Percentiles rank a stretch among this genome's conserved stretches.
phyloP scores from a whole-genome alignment of 1,140 invertebrate genomes.

The Drosophila ercepeae region DNA sequence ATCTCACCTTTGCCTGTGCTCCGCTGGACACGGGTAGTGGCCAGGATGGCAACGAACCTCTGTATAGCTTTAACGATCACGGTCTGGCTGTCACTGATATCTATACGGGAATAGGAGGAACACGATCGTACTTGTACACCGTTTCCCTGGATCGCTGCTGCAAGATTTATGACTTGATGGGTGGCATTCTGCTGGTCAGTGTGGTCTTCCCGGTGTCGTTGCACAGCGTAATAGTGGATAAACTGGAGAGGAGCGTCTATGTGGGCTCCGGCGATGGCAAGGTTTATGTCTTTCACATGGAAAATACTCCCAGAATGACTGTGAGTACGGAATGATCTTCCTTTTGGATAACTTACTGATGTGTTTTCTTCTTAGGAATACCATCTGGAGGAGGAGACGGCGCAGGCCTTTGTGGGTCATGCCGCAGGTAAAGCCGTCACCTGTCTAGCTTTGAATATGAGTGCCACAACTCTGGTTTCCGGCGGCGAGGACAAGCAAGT shows the following conservation, averaged over 20 bases:
- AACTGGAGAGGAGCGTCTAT: constrained; percentile 89
- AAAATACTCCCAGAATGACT: constrained; percentile 86
- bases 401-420: constrained; percentile 88
- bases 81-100: constrained; percentile 91
- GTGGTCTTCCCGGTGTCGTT: constrained; percentile 90
- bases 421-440: constrained; percentile 86
- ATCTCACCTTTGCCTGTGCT: constrained; percentile 83
- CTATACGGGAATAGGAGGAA: constrained; percentile 87
- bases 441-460: constrained; percentile 88
- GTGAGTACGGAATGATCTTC: constrained; percentile 7
- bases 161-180: constrained; percentile 90
- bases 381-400: constrained; percentile 85
- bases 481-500: constrained; percentile 90
- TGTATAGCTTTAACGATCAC: constrained; percentile 90
- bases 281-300: constrained; percentile 88
- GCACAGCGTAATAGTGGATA: constrained; percentile 88
- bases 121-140: constrained; percentile 88
- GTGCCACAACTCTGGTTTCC: constrained; percentile 88
- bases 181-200: constrained; percentile 88
- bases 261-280: constrained; percentile 89
- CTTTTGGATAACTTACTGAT: background rate
- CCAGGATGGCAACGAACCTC: constrained; percentile 86
- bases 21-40: constrained; percentile 73
- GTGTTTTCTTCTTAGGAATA: constrained; percentile 84
- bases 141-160: constrained; percentile 92